Conservation (phyloP, 2,888 invertebrate species). For the Shargacucullia verbasci region DNA sequence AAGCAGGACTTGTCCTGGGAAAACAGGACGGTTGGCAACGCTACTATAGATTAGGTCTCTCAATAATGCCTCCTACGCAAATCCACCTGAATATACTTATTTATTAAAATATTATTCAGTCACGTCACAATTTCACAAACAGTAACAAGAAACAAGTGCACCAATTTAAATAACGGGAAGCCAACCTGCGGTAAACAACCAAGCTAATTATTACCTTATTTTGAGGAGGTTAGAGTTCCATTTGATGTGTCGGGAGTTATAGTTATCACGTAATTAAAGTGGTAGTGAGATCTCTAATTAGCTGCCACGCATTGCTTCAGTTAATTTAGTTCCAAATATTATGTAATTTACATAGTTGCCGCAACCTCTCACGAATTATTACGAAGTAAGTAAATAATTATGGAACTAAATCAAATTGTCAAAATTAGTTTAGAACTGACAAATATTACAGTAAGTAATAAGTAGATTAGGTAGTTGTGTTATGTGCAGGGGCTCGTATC, state of each 20-base stretch:
- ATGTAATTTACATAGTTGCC: constrained; percentile 59
- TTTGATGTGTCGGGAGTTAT: neutral
- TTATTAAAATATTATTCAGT: constrained; percentile 44
- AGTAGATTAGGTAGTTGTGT: too few species aligned
- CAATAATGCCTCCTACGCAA: constrained; percentile 7
- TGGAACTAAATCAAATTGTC: too few species aligned
- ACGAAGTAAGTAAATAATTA: constrained; percentile 6
- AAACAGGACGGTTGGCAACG: too few species aligned
- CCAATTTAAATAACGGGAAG: constrained; percentile 52
- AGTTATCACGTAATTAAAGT: constrained; percentile 51
- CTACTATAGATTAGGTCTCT: neutral
- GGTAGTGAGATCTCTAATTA: constrained; percentile 66
- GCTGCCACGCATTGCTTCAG: constrained; percentile 61
- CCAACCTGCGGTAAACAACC: neutral
- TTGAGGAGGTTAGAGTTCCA: neutral
- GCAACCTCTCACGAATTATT: constrained; percentile 16
- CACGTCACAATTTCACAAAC: constrained; percentile 41
- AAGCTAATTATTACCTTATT: constrained; percentile 2
- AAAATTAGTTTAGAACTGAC: too few species aligned
- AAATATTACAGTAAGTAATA: too few species aligned
- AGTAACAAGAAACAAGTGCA: constrained; percentile 40
- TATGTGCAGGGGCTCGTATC: too few species aligned
- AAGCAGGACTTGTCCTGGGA: too few species aligned
- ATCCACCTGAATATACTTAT: constrained; percentile 27
- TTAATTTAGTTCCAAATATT: constrained; percentile 63